A percentile compares a stretch with the other conserved stretches of the same genome.
phyloP scores from a whole-genome alignment of 2,113 vertebrate genomes.

The Otocyon megalotis region DNA sequence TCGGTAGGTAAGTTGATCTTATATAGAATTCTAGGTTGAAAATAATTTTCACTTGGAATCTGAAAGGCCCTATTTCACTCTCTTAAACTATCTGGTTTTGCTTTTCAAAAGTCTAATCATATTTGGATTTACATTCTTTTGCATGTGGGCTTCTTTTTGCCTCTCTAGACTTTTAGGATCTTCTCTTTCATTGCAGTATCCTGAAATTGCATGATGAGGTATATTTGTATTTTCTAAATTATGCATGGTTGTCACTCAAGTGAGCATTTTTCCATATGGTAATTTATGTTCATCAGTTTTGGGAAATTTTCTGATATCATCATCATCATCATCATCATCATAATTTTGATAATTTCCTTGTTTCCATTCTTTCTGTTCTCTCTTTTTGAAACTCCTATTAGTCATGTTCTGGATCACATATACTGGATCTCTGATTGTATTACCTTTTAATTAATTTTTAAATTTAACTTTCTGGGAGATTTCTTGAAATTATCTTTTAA shows the following conservation, averaged over 20 bases:
- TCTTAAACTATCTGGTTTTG: neutral
- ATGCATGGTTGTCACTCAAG: neutral
- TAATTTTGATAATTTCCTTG: neutral
- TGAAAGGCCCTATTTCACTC: neutral
- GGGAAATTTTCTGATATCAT: neutral
- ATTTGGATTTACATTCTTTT: neutral
- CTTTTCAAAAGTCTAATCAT: neutral
- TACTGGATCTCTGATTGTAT: neutral
- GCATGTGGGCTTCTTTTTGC: neutral
- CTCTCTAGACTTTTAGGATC: neutral
- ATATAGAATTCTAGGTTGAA: neutral
- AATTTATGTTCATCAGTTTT: neutral
- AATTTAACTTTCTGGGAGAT: neutral
- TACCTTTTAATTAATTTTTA: neutral
- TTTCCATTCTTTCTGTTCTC: neutral
- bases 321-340: neutral
- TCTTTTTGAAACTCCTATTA: neutral
- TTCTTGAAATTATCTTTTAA: slow-evolving; percentile 32
- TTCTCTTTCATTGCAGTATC: neutral
- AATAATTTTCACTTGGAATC: neutral
- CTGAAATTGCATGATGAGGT: neutral
- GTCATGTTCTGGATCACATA: neutral
- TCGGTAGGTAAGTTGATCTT: neutral
- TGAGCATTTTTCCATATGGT: neutral
- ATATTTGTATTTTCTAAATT: neutral